Base-by-base conservation (phyloP, 1,140 invertebrate genomes). In the Trypoxylus dichotomus region DNA sequence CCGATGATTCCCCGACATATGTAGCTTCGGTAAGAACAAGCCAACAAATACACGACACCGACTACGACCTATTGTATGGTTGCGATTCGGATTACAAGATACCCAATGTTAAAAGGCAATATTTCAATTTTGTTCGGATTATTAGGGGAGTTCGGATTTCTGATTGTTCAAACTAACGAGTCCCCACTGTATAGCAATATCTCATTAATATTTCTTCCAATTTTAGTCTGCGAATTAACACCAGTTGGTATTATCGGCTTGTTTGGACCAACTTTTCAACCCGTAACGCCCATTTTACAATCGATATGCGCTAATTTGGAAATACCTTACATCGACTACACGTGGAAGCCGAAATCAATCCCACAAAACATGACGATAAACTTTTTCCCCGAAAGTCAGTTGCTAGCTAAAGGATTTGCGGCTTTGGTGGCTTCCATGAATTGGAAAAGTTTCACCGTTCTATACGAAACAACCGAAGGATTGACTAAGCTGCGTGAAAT, bases 401-500 rank as follows among this genome's bases (percentile, higher is more conserved):
- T 90, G 7, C 87, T 95, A 27, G 91, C 92, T 21, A 88, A 91
- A 86, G 94, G 92, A 13, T 91, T 92, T 73, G 89, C 92, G 0
- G 92, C 93, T 74, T 87, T 96, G 32, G 89, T 96, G 3, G 89
- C 91, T 79, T 89, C 92, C 79, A 91, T 93, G 85, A 88, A 92
- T 29, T 97, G 95, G 95, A 90, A 90, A 54, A 91, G 89, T 75
- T 97, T 94, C 81, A 93, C 93, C 0, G 91, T 95, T n/a, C 85
- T 97, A 8, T 97, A 97, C 83, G 94, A 97, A 84, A 89, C 91
- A 43, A 91, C 94, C 75, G 91, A 92, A 71, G 89, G 94, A 83
- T 86, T 98, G 2, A 91, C 95, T 43, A 90, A 94, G 68, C 88
- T 98, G 15, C 95, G 97, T 86, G 93, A 94, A 80, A 89, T 97